Conservation (phyloP, 2,888 invertebrate species). For the Protula sp. region DNA sequence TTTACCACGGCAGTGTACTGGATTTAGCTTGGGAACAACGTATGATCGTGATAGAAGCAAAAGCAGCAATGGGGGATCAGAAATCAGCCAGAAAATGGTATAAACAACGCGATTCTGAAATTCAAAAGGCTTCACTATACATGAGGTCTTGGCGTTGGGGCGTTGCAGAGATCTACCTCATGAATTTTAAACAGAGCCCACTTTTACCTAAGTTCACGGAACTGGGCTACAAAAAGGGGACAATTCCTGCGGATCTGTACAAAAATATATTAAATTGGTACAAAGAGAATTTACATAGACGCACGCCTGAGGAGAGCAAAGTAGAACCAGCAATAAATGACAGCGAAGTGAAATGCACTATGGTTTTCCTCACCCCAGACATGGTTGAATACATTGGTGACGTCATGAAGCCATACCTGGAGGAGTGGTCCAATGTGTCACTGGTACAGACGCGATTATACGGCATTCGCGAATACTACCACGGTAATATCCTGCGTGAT, state of each 20-base stretch:
- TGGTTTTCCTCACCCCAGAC: neutral
- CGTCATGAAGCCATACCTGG: neutral
- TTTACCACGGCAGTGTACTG: neutral
- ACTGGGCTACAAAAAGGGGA: neutral
- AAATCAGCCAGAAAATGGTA: no score
- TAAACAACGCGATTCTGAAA: neutral
- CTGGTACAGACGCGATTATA: neutral
- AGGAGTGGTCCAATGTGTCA: neutral
- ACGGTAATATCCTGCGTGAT: neutral
- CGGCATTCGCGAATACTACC: conserved; percentile 2
- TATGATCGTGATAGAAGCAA: neutral
- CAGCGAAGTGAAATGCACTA: neutral
- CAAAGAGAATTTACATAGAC: neutral
- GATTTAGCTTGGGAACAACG: neutral
- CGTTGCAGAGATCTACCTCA: neutral
- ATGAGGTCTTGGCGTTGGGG: neutral
- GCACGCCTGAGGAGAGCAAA: neutral
- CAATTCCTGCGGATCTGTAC: neutral
- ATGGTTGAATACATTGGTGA: neutral
- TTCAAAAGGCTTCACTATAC: neutral
- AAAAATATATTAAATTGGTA: neutral
- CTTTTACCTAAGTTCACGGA: neutral
- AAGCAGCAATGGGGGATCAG: neutral
- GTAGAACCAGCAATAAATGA: neutral
- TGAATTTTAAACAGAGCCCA: neutral